Base-by-base conservation (phyloP, 2,888 invertebrate species). In the Eucera pruinosa region DNA sequence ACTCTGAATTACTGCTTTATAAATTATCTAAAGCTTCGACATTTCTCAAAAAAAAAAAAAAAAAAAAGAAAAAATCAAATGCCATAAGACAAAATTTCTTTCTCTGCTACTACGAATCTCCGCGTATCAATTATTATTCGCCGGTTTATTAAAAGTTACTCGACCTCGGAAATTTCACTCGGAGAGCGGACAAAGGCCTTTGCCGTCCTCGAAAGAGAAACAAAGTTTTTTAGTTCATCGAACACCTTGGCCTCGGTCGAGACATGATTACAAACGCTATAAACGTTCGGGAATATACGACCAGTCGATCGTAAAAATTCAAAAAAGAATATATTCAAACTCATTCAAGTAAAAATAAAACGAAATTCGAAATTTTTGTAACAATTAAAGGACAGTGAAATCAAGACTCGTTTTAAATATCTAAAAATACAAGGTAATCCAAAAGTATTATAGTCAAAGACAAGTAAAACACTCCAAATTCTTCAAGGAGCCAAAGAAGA, bases 241-340 rank as follows among this genome's bases (percentile, higher is more conserved):
- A 55, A 65, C 45, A 64, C 47, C 47, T 65, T 65, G 65, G 27
- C 64, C 69, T 64, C 45, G 64, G 36, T 27, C 45, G 50, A 64
- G 30, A 11, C 64, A 23, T 45, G 25, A 52, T 43, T 52, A 33
- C 50, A 20, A 41, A n/a, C 20, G 39, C 5, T 11, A 23, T 13
- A 23, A 33, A 52, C 33, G n/a, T 27, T n/a, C n/a, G 2, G 7
- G 18, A 54, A 69, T 47, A 45, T 9, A 27, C 33, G 25, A 25
- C 4, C 39, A 11, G 5, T 2, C 43, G 20, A 27, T 15, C 18
- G 3, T 15, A 43, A 50, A 39, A 33, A 23, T 27, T 39, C 52
- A 3, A 9, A 23, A 4, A 25, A 36, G 36, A 27, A n/a, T n/a
- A 48, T 39, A n/a, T 47, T 33, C 15, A 2, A 15, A n/a, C 1